Base-by-base conservation (phyloP, 2,113 vertebrate genomes). In the Datnioides undecimradiatus region DNA sequence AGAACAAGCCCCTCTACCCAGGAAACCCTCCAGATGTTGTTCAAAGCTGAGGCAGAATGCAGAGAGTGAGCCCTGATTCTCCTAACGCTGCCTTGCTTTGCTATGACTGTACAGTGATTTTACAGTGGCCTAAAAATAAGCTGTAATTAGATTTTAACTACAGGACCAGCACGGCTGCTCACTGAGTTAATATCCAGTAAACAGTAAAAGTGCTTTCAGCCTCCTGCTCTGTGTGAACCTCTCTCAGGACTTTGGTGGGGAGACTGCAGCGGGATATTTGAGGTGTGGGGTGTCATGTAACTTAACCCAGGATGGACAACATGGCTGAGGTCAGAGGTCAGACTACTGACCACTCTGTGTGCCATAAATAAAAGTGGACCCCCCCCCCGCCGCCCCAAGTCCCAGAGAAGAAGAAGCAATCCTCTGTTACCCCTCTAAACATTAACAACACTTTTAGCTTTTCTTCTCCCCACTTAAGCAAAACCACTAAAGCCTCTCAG, bases 281-380 rank as follows among this genome's bases (percentile, higher is more conserved):
- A 43, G 51, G 60, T 59, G 63, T 74, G 68, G 43, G 45, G 25
- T 75, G 54, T 41, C 60, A 13, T 49, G 75, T 77, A 76, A 86
- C 65, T 60, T 36, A 82, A 76, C 38, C 41, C 67, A 6, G 54
- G 16, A 21, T 48, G 68, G 64, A 87, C 41, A 58, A 55, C 70
- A 52, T 11, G 33, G 46, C 51, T 27, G 38, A 74, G 78, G 74
- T 72, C 78, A 86, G 55, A 72, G 83, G 71, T 84, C 71, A 43
- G 10, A 3, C 6, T 41, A 19, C 74, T 60, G 76, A 65, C 49
- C 62, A 69, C 17, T 68, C 66, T 41, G 43, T 31, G 55, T 6
- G 54, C 68, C 80, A 62, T 80, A 83, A 73, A 87, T 87, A 81
- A 74, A 54, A 64, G 34, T 25, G 23, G 23, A 21, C 63, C 33